Percentiles rank a stretch among this genome's conserved stretches.
phyloP scores from a whole-genome alignment of 2,113 vertebrate genomes.

The Orcinus orca region DNA sequence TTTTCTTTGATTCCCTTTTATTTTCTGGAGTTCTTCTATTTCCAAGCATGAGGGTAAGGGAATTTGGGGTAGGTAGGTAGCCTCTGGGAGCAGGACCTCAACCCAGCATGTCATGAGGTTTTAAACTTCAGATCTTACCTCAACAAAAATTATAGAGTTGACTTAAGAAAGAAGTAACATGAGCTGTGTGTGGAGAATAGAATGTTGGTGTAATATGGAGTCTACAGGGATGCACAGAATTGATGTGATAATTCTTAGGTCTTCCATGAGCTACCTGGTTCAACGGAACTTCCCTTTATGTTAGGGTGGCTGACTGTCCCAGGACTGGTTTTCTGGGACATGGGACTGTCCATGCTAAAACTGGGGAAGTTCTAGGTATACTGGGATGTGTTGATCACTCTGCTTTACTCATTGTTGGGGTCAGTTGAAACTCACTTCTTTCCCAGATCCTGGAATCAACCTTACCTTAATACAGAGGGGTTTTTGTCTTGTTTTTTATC shows the following conservation, averaged over 20 bases:
- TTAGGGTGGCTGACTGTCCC: not conserved
- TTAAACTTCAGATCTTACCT: not conserved
- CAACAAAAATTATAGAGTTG: not conserved
- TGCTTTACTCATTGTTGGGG: not conserved
- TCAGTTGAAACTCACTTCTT: not conserved
- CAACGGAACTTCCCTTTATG: not conserved
- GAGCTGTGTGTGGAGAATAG: not conserved
- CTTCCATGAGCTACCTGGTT: not conserved
- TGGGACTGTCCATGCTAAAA: not conserved
- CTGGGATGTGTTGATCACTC: not conserved
- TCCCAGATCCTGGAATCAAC: not conserved
- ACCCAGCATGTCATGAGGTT: not conserved
- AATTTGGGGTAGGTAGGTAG: not conserved
- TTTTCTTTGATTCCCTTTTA: not conserved
- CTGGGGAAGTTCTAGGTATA: not conserved
- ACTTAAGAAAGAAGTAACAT: not conserved
- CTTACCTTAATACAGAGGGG: not conserved
- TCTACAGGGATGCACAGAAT: not conserved
- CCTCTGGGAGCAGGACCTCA: not conserved
- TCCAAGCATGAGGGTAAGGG: not conserved
- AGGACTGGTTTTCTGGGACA: not conserved
- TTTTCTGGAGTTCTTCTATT: not conserved
- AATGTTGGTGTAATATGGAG: too few species aligned
- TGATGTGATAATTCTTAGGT: not conserved
- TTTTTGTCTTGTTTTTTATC: not conserved